Conservation (phyloP, 2,888 invertebrate species). For the Dorcus parallelipipedus region DNA sequence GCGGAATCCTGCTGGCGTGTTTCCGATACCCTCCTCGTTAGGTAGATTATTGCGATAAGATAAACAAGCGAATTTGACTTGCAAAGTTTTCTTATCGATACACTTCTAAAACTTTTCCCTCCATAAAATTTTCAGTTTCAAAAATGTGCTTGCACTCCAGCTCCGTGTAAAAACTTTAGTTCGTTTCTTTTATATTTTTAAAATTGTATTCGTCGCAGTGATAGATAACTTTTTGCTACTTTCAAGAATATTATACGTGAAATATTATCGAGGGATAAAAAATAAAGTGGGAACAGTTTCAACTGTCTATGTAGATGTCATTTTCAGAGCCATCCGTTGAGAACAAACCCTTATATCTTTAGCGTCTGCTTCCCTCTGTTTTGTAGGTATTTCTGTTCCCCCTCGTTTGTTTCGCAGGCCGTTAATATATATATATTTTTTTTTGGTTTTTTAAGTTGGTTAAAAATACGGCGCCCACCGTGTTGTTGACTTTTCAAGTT, state of each 20-base stretch:
- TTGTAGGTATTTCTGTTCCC: not conserved
- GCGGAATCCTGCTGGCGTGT: conserved; percentile 10
- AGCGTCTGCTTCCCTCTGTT: not conserved
- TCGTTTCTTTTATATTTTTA: too few species aligned
- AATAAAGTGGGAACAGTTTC: conserved; percentile 22
- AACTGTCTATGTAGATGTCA: conserved; percentile 26
- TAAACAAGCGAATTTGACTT: conserved; percentile 10
- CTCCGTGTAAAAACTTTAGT: too few species aligned
- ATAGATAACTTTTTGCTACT: too few species aligned
- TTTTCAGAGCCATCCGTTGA: conserved; percentile 19
- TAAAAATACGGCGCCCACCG: too few species aligned
- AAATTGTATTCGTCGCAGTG: too few species aligned
- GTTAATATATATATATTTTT: too few species aligned
- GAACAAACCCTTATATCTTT: not conserved
- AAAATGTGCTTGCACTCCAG: too few species aligned
- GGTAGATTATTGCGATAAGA: conserved; percentile 18
- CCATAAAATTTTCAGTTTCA: too few species aligned
- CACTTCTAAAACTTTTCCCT: not conserved
- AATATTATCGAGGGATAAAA: conserved; percentile 4
- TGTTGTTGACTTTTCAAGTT: too few species aligned
- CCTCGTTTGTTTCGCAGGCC: conserved; percentile 10
- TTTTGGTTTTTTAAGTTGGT: too few species aligned
- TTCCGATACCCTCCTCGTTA: conserved; percentile 21
- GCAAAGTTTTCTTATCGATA: not conserved
- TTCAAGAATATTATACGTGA: too few species aligned